Conservation (phyloP, 2,797 vertebrate species). For the Melanotaenia pygmaea region DNA sequence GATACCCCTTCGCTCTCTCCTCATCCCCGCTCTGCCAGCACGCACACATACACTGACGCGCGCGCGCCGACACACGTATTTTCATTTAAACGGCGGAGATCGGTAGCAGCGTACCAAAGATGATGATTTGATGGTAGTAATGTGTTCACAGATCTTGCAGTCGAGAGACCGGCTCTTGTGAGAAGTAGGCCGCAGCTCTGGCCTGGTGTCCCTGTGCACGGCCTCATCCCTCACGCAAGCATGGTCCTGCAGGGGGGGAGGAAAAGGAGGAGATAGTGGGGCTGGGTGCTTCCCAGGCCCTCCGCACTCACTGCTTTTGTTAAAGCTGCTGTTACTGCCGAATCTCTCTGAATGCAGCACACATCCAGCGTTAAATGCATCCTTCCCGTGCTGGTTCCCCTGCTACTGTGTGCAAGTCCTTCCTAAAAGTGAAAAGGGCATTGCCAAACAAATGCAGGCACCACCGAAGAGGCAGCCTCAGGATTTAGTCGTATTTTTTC, state of each 20-base stretch:
- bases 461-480: conserved; percentile 60
- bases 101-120: conserved; percentile 90
- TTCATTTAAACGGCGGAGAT: conserved; percentile 41
- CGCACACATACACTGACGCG: conserved; percentile 26
- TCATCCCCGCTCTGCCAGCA: conserved; percentile 49
- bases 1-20: conserved; percentile 59
- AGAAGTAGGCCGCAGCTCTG: conserved; percentile 98
- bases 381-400: conserved; percentile 72
- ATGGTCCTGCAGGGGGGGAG: conserved; percentile 84
- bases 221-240: conserved; percentile 96
- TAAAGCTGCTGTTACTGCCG: conserved; percentile 73
- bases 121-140: conserved; percentile 96
- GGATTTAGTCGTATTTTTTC: conserved; percentile 58
- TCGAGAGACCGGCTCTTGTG: conserved; percentile 94
- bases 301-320: conserved; percentile 72
- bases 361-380: conserved; percentile 81
- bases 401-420: conserved; percentile 78
- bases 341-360: conserved; percentile 83
- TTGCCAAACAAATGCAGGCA: conserved; percentile 72
- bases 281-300: conserved; percentile 82
- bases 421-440: conserved; percentile 77
- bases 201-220: conserved; percentile 97
- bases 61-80: conserved; percentile 30
- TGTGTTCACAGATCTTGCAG: conserved; percentile 94
- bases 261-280: conserved; percentile 81